Base-by-base conservation (phyloP, 2,797 vertebrate genomes). In the Microcaecilia unicolor region DNA sequence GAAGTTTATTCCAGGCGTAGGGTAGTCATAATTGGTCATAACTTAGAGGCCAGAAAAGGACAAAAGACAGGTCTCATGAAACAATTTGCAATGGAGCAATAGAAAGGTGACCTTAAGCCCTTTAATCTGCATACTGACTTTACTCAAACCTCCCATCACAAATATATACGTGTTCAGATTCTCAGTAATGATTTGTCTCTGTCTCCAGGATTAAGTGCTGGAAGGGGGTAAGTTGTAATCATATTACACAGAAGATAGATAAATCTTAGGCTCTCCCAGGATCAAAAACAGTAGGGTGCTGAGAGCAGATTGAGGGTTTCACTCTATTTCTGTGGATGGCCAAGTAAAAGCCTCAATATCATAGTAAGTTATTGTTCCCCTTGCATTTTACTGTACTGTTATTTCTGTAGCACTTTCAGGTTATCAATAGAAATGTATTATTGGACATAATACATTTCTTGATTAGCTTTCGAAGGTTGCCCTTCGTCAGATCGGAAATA, bases 211-310 rank as follows among this genome's bases (percentile, higher is more conserved):
- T 72, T 40, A 37, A 41, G 41, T 25, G 5, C 15, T 13, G 12
- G 39, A 51, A 44, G 70, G 31, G 56, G 64, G 4, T 61, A 55
- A 19, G 32, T 41, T 27, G 0, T 78, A 92, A 94, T 91, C 92
- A 59, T 57, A 73, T 74, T 71, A 76, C 17, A 18, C 23, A 18
- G 6, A 31, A 30, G 34, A 31, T 38, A 35, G 55, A 64, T 76
- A 74, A 67, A 48, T 65, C 48, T 57, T 58, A 79, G 46, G 60
- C 45, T 50, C 74, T 56, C 59, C 51, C 44, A 70, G 70, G 48
- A 57, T 46, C 43, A 44, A 59, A 32, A 50, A 37, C 64, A 45
- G 65, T 59, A 63, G 58, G n/a, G 47, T 51, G 37, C 55, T 16
- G 48, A 58, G 47, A 51, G 37, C 55, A 16, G 48, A 31, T 42